Evolutionary conservation across 2,113 vertebrate species (phyloP), one percentile per base, ranked within the genome.

Genomic region (Oncorhynchus masou): DNA sequence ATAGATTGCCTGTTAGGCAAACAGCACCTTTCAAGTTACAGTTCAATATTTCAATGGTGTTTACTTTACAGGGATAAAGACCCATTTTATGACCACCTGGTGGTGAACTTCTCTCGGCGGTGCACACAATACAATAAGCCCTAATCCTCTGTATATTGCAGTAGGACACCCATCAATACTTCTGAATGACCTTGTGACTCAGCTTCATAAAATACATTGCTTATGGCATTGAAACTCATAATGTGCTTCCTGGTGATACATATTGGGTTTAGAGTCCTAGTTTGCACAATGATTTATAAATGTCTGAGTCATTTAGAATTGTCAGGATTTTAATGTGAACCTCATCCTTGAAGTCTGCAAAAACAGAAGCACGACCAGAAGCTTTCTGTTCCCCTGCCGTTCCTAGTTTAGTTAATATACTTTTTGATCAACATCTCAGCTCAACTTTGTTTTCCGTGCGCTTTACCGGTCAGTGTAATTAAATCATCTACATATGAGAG

Each of bases 141-240:
- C 1, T 86, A 88, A 89, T 86, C 83, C 77, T 68, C 51, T 22
- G 13, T 69, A 79, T 85, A 86, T 81, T 88, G 83, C 80, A 74
- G 65, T 22, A 62, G 74, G 64, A 86, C 79, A 81, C 75, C 81
- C 86, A 85, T 87, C 80, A 83, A 80, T 79, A 72, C 81, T 81
- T 75, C 80, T 78, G 79, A 86, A 74, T 76, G 74, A 79, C 81
- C 73, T 77, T 34, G 74, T 45, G 76, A 78, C 75, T 75, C 74
- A 75, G 54, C 67, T 27, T 80, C 12, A 3, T 49, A 76, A 81
- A 79, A 80, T 60, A 80, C 70, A 82, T 81, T 80, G 71, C 57
- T 74, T 74, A 68, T 11, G 29, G 51, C 73, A 77, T 51, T 79
- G 69, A 84, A 84, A 79, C 3, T 64, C 69, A 65, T 19, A n/a